phyloP scores from a whole-genome alignment of 2,797 vertebrate species.

The Passerculus sandwichensis region DNA sequence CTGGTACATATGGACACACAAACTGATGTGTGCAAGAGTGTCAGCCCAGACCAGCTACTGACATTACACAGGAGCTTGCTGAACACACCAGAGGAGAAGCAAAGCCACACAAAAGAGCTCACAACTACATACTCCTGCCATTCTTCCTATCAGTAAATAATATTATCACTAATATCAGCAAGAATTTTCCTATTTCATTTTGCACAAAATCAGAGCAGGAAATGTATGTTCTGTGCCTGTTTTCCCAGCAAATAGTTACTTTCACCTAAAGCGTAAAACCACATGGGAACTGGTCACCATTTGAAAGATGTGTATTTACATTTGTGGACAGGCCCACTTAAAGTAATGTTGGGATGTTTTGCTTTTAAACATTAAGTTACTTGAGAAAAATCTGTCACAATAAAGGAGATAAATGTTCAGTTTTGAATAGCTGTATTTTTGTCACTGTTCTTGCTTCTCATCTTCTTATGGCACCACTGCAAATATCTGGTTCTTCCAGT shows the following conservation, averaged over 20 bases:
- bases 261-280: background rate
- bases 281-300: background rate
- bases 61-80: background rate
- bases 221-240: background rate
- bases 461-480: background rate
- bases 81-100: background rate
- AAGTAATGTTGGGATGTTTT: background rate
- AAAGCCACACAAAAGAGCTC: background rate
- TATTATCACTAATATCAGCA: background rate
- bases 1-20: background rate
- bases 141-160: constrained; percentile 21
- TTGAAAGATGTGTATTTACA: background rate
- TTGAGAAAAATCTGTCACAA: background rate
- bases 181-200: background rate
- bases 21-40: background rate
- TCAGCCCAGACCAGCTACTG: constrained; percentile 1
- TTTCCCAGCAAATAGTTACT: background rate
- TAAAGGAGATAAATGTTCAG: background rate
- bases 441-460: background rate
- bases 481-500: background rate
- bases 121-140: background rate
- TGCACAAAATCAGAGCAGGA: background rate
- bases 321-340: background rate
- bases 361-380: background rate
- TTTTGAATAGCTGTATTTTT: background rate